Base-by-base conservation (phyloP, 2,113 vertebrate genomes). In the Xiphorhynchus elegans region DNA sequence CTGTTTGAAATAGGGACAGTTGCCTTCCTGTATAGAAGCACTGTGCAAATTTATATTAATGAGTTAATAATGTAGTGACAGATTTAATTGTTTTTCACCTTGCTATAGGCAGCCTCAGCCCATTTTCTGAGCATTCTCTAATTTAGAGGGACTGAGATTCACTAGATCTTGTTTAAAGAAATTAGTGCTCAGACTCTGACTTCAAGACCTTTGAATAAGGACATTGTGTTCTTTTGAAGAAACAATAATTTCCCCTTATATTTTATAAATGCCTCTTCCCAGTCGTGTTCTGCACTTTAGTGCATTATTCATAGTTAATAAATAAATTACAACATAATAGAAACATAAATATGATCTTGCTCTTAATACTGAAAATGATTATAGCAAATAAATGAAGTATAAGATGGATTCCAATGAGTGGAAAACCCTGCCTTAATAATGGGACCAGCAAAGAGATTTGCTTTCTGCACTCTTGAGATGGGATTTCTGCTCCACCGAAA, bases 71-170 rank as follows among this genome's bases (percentile, higher is more conserved):
- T 29, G 7, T 10, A 66, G 31, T 58, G 53, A 49, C 91, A 80
- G 69, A 79, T 89, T 53, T 84, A 92, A 94, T 91, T 93, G 80
- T 33, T 85, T 88, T 88, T 93, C 78, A 90, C 75, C 87, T 94
- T 91, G 70, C 70, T 83, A 8, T 42, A 77, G 70, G 88, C 72
- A 85, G 29, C 63, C 83, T 14, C 78, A 79, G 72, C 42, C 39
- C 31, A 16, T 89, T 84, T 75, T 87, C n/a, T 39, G 68, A 89
- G 62, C 53, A 28, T 66, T 94, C 84, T 62, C 44, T 91, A 76
- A 83, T 87, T 87, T 85, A 59, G 35, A 87, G 59, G 67, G 68
- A 62, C 24, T 50, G 77, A 73, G 66, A 85, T 59, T 85, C 33
- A 73, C 56, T 63, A 80, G 84, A 56, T 80, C 37, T 69, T 82